Evolutionary conservation across 1,140 invertebrate species (phyloP).

Genomic region (Aphaenogaster ashmeadi): DNA sequence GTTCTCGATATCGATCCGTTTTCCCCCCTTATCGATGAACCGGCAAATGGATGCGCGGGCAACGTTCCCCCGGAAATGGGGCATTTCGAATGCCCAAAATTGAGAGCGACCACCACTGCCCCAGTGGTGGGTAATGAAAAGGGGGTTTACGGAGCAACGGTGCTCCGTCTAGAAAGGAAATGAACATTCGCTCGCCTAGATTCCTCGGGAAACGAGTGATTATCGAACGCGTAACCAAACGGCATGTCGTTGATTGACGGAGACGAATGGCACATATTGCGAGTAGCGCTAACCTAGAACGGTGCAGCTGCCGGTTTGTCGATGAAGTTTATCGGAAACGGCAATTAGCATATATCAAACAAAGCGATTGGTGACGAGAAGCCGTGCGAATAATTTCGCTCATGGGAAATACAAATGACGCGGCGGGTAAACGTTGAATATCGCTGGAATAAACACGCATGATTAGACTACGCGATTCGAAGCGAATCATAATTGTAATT

Average conservation of each 20-base stretch:
- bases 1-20: conserved; percentile 43
- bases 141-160: conserved; percentile 37
- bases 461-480: background rate
- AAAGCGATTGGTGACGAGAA: conserved; percentile 59
- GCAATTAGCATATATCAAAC: conserved; percentile 69
- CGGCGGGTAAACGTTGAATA: conserved; percentile 2
- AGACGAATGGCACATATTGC: conserved; percentile 38
- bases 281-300: conserved; percentile 11
- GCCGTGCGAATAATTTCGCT: conserved; percentile 28
- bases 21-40: conserved; percentile 47
- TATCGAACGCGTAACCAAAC: conserved; percentile 68
- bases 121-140: conserved; percentile 26
- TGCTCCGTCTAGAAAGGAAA: conserved; percentile 67
- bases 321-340: conserved; percentile 71
- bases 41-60: conserved; percentile 47
- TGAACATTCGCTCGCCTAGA: conserved; percentile 72
- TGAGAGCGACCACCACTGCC: conserved; percentile 43
- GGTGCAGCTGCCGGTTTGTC: conserved; percentile 45
- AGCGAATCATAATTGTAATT: background rate
- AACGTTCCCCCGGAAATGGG: conserved; percentile 47
- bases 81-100: conserved; percentile 56
- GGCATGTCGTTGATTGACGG: conserved; percentile 26
- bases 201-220: conserved; percentile 72
- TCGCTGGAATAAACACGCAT: background rate
- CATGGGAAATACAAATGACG: conserved; percentile 11